A percentile compares a stretch with the other conserved stretches of the same genome.
These are phyloP conservation scores for Austrolebias charrua DNA, from an alignment of 2,797 vertebrate species.

Conservation along the genomic window DNA sequence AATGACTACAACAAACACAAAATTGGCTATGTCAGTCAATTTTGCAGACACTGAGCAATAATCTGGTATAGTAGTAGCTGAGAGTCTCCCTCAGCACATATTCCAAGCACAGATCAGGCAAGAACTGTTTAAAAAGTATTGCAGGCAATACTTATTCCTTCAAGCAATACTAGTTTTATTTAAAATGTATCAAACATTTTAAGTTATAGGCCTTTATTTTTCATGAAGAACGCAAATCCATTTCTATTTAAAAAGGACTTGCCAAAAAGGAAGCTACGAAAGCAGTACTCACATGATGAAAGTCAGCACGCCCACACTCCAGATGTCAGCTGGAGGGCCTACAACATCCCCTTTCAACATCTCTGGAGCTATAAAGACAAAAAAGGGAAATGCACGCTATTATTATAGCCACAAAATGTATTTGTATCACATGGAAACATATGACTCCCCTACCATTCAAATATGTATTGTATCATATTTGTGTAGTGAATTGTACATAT, in stretches of 20 bases:
- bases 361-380: slow-evolving; percentile 87
- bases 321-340: slow-evolving; percentile 95
- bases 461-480: neutral
- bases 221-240: neutral
- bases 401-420: neutral
- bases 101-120: no score
- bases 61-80: no score
- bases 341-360: slow-evolving; percentile 96
- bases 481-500: no score
- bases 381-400: slow-evolving; percentile 31
- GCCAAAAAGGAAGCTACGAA: slow-evolving; percentile 36
- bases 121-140: no score
- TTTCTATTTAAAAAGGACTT: slow-evolving; percentile 32
- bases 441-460: neutral
- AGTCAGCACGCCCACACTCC: slow-evolving; percentile 90
- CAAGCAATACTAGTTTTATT: neutral
- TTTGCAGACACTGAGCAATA: no score
- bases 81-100: no score
- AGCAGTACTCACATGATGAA: slow-evolving; percentile 93
- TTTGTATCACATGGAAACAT: neutral
- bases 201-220: slow-evolving; percentile 6
- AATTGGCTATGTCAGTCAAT: no score
- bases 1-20: no score
- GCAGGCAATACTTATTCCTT: no score
- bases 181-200: slow-evolving; percentile 3